These are phyloP conservation scores for Sebastes paucispinis DNA, from an alignment of 2,797 vertebrate genomes.

Conservation along the genomic window DNA sequence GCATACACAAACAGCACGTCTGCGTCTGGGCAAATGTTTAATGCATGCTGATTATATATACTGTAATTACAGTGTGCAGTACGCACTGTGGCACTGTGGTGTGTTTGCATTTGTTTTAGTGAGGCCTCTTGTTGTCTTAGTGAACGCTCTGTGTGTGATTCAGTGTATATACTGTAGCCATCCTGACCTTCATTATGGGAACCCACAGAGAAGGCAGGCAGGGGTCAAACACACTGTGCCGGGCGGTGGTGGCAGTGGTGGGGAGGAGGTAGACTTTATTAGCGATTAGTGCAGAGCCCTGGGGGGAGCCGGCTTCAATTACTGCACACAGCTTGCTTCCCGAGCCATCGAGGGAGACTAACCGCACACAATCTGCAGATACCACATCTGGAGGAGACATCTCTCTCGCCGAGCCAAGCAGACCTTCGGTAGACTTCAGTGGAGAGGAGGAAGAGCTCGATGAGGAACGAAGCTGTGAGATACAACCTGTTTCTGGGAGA, in stretches of 20 bases:
- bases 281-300: slow-evolving; percentile 60
- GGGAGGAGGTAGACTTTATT: slow-evolving; percentile 62
- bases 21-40: slow-evolving; percentile 16
- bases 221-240: slow-evolving; percentile 60
- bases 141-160: slow-evolving; percentile 2
- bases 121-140: not conserved
- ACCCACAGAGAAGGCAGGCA: slow-evolving; percentile 34
- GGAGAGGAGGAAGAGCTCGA: slow-evolving; percentile 8
- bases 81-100: not conserved
- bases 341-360: slow-evolving; percentile 11
- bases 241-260: slow-evolving; percentile 2
- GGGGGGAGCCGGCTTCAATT: slow-evolving; percentile 60
- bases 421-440: slow-evolving; percentile 14
- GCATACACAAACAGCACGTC: slow-evolving; percentile 19
- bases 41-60: not conserved
- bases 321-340: slow-evolving; percentile 62
- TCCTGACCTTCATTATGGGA: slow-evolving; percentile 55
- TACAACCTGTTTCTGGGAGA: not conserved
- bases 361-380: slow-evolving; percentile 25
- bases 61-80: slow-evolving; percentile 11
- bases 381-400: slow-evolving; percentile 53
- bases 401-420: slow-evolving; percentile 13
- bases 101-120: slow-evolving; percentile 1
- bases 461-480: not conserved
- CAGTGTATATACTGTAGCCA: slow-evolving; percentile 13